Evolutionary conservation across 2,113 vertebrate species (phyloP).

Genomic region (Edolisoma coerulescens): DNA sequence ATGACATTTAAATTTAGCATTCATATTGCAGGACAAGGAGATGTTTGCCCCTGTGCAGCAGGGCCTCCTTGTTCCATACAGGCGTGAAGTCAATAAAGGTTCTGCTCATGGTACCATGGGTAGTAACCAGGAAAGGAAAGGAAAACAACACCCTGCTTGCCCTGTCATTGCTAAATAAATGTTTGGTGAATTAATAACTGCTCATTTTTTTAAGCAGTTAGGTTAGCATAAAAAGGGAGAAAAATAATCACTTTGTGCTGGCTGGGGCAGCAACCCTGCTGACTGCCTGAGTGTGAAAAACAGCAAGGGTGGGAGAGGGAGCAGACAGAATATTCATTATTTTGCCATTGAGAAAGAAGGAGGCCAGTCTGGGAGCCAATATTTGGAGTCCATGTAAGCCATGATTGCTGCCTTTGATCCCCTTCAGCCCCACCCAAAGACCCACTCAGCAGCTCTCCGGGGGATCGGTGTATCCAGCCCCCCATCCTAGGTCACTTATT

Average conservation of each 20-base stretch:
- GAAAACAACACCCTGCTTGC: neutral
- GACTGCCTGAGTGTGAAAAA: neutral
- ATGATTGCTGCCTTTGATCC: no score
- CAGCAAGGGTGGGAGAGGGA: neutral
- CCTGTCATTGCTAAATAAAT: neutral
- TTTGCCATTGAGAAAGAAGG: neutral
- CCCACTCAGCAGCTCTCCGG: neutral
- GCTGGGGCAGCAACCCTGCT: neutral
- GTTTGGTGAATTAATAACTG: neutral
- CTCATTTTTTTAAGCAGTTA: neutral
- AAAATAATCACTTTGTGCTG: neutral
- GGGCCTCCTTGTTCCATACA: neutral
- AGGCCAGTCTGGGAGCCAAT: neutral
- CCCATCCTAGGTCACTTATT: neutral
- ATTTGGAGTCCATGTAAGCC: neutral
- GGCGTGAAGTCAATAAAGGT: neutral
- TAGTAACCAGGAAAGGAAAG: neutral
- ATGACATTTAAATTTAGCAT: slow-evolving; percentile 39
- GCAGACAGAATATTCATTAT: neutral
- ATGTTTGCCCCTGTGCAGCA: neutral
- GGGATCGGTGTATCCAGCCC: no score
- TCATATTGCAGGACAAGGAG: neutral
- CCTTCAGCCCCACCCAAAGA: neutral
- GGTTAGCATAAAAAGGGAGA: neutral
- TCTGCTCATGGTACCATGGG: neutral